Evolutionary conservation across 2,888 invertebrate species (phyloP), one percentile per base, ranked within the genome.

Genomic region (Cordilura impudica): DNA sequence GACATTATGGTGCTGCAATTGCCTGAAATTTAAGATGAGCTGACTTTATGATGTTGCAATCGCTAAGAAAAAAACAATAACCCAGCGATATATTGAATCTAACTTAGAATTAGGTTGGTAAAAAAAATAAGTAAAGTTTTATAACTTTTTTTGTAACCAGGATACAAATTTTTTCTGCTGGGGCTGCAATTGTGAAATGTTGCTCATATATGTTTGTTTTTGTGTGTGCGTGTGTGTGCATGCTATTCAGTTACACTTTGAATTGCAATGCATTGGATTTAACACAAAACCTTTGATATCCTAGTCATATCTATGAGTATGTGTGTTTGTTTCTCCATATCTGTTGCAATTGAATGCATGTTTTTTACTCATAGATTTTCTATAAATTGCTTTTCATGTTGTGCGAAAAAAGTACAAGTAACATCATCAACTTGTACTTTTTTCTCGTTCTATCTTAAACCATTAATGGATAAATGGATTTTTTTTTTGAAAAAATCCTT

Each of bases 351-450:
- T 66, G 29, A 54, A 54, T 73, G 69, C 66, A 70, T 70, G 70
- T 79, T 61, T 74, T 65, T 61, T 65, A 53, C 70, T 71, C 74
- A 79, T 79, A 71, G 78, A 79, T 71, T 76, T 80, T 65, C 72
- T 76, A 56, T 31, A 76, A 72, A 76, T 63, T 69, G 72, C 58
- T 60, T 49, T 76, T 72, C 47, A 76, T 76, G 72, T 76, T 65
- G 39, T 61, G 74, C 49, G 69, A 69, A 69, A 69, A 69, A 45
- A 70, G 73, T n/a, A n/a, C n/a, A n/a, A n/a, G n/a, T n/a, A n/a
- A n/a, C n/a, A n/a, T n/a, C n/a, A n/a, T n/a, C 66, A 61, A 73
- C 76, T 70, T 78, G 78, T 58, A 8, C 26, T 60, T 51, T 58
- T 49, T 39, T 19, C 8, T 58, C 67, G 61, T 65, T 69, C 49